Evolutionary conservation across 2,888 invertebrate species (phyloP).

Genomic region (Maniola hyperantus): DNA sequence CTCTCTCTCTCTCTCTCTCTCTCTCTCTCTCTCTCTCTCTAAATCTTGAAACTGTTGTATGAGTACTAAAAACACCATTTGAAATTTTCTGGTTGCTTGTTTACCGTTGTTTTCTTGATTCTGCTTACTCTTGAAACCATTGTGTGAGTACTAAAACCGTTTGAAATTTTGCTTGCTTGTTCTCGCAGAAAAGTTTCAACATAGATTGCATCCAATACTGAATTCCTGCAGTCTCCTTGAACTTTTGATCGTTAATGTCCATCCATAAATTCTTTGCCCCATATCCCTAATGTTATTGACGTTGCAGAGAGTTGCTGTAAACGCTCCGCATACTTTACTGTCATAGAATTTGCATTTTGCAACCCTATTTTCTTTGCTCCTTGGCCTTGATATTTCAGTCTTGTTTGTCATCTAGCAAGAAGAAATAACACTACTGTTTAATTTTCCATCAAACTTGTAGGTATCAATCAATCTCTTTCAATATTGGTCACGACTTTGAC

Average conservation of each 20-base stretch:
- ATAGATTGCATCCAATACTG: neutral
- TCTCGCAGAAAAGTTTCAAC: neutral
- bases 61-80: no score
- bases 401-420: no score
- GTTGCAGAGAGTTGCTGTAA: neutral
- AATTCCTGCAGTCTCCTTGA: neutral
- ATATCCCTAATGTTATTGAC: neutral
- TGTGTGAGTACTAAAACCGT: no score
- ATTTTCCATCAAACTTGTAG: neutral
- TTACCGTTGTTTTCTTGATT: no score
- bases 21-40: no score
- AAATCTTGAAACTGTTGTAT: no score
- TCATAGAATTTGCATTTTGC: no score
- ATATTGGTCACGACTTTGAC: neutral
- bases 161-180: no score
- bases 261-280: neutral
- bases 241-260: neutral
- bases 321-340: neutral
- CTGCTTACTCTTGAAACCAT: no score
- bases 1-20: no score
- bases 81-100: no score
- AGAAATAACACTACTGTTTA: neutral
- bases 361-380: no score
- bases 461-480: neutral
- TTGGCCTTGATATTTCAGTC: neutral